Conservation (phyloP, 2,113 vertebrate genomes). For the Xyliphius kryptos region DNA sequence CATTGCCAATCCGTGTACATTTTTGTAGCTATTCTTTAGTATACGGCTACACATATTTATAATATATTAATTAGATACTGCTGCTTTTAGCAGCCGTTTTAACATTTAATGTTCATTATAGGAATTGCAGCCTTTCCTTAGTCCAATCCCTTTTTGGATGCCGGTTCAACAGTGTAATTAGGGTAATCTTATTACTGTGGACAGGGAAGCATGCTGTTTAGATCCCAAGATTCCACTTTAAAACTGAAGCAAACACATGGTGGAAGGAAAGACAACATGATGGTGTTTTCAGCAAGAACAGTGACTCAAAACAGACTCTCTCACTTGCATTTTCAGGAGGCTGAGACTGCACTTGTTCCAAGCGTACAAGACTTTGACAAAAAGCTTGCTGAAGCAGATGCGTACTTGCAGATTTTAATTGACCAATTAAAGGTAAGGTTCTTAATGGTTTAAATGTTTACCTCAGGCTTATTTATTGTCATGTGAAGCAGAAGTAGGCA, state of each 20-base stretch:
- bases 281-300: slow-evolving; percentile 9
- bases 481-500: no score
- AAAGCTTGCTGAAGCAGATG: slow-evolving; percentile 94
- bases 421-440: slow-evolving; percentile 88
- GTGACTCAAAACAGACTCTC: slow-evolving; percentile 9
- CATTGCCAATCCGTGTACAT: no score
- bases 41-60: no score
- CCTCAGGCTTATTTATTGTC: no score
- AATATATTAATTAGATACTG: no score
- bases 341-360: slow-evolving; percentile 91
- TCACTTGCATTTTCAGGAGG: slow-evolving; percentile 69
- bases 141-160: slow-evolving; percentile 18
- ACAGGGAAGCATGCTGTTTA: slow-evolving; percentile 3
- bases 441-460: no score
- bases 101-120: neutral
- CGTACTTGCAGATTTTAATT: slow-evolving; percentile 96
- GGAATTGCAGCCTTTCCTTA: neutral
- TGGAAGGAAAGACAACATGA: slow-evolving; percentile 9
- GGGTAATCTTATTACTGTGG: slow-evolving; percentile 29
- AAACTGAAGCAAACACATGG: slow-evolving; percentile 30
- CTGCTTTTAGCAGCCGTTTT: no score
- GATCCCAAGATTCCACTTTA: neutral
- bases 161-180: slow-evolving; percentile 30
- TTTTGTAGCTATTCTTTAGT: no score
- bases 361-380: slow-evolving; percentile 98